A percentile compares a stretch with the other conserved stretches of the same genome.
Conservation (phyloP, 2,797 vertebrate genomes). For the Heliangelus exortis region DNA sequence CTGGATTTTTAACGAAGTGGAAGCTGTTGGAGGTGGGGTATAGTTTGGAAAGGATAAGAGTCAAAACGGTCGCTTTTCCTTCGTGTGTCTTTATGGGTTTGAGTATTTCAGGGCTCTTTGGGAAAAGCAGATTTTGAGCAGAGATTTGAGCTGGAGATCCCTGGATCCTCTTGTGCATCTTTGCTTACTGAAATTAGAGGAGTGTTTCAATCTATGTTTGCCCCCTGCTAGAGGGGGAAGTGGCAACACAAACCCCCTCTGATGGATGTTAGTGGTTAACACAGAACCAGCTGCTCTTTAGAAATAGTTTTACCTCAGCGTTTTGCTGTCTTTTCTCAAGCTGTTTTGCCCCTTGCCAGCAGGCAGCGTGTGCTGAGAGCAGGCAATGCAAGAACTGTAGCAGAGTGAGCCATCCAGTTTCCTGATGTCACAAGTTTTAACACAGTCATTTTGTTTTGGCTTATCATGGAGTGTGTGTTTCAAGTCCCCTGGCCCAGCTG, state of each 20-base stretch:
- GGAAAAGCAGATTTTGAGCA: neutral
- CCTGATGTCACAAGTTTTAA: neutral
- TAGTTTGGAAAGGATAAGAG: neutral
- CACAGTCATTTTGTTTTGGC: neutral
- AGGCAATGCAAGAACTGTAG: neutral
- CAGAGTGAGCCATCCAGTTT: neutral
- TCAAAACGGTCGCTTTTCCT: neutral
- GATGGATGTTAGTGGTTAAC: neutral
- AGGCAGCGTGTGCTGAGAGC: neutral
- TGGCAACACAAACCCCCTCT: neutral
- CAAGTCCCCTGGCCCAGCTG: neutral
- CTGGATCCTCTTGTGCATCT: neutral
- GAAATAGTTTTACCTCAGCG: neutral
- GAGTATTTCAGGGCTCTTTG: neutral
- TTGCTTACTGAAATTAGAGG: neutral
- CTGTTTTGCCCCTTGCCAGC: neutral
- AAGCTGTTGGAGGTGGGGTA: neutral
- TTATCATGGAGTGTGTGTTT: neutral
- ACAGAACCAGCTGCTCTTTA: conserved; percentile 38
- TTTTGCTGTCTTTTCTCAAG: neutral
- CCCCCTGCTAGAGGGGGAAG: conserved; percentile 10
- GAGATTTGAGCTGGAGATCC: neutral
- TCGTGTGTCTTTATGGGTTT: neutral
- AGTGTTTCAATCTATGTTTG: conserved; percentile 29
- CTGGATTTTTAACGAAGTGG: neutral